Conservation (phyloP, 2,888 invertebrate genomes). For the Agrochola litura region DNA sequence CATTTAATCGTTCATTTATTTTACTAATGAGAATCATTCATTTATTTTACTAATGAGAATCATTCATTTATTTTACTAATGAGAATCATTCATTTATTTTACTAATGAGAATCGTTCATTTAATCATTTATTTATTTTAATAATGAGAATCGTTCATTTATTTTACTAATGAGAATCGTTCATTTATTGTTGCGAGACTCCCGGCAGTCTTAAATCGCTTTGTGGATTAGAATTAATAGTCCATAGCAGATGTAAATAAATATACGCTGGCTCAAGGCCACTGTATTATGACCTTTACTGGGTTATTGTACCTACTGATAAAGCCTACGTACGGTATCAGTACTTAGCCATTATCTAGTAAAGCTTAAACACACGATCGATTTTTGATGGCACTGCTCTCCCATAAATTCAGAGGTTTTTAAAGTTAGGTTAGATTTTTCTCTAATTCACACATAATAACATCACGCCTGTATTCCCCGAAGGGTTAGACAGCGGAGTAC, state of each 20-base stretch:
- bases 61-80: too few species aligned
- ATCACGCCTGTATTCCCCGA: too few species aligned
- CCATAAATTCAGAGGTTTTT: background rate
- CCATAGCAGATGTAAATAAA: slow-evolving; percentile 3
- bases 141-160: background rate
- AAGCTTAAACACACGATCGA: slow-evolving; percentile 38
- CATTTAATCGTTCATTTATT: too few species aligned
- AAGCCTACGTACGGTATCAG: slow-evolving; percentile 31
- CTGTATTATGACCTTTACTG: slow-evolving; percentile 13
- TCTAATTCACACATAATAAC: too few species aligned
- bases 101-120: too few species aligned
- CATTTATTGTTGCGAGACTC: background rate
- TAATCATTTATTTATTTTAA: background rate
- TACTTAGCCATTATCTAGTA: slow-evolving; percentile 34
- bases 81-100: too few species aligned
- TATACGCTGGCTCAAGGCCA: background rate
- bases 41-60: too few species aligned
- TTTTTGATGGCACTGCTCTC: slow-evolving; percentile 30
- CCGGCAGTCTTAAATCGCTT: background rate
- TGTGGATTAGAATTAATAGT: background rate
- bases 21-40: too few species aligned
- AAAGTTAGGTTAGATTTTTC: background rate
- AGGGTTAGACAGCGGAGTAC: too few species aligned
- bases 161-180: too few species aligned
- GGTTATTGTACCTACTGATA: slow-evolving; percentile 40